These are phyloP conservation scores for Champsocephalus gunnari DNA, from an alignment of 2,797 vertebrate genomes.

Conservation along the genomic window DNA sequence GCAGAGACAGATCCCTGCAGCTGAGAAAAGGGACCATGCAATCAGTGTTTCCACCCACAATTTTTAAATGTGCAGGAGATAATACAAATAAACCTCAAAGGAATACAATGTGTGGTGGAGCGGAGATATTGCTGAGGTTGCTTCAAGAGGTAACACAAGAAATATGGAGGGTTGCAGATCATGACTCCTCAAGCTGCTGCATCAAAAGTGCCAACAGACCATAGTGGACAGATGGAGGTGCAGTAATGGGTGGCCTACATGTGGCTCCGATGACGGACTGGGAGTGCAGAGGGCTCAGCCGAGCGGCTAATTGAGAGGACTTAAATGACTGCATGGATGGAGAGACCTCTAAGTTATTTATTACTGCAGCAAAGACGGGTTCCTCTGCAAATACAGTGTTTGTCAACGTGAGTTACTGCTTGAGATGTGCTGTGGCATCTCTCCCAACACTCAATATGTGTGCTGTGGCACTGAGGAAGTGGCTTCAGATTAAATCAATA, in stretches of 20 bases:
- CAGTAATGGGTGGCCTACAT: slow-evolving; percentile 37
- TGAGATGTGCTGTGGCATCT: slow-evolving; percentile 43
- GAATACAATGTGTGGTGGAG: slow-evolving; percentile 1
- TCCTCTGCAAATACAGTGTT: slow-evolving; percentile 69
- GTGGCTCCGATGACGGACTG: slow-evolving; percentile 45
- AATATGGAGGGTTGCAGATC: slow-evolving; percentile 22
- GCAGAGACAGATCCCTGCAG: slow-evolving; percentile 43
- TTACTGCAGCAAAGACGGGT: slow-evolving; percentile 80
- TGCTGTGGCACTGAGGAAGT: background rate
- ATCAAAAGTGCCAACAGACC: slow-evolving; percentile 13
- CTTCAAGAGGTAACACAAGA: background rate
- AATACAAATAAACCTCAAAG: background rate
- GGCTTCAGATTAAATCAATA: slow-evolving; percentile 31
- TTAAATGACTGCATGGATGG: slow-evolving; percentile 77
- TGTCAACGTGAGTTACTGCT: slow-evolving; percentile 49
- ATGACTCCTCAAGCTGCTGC: slow-evolving; percentile 25
- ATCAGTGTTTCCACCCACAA: slow-evolving; percentile 49
- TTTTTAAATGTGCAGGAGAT: slow-evolving; percentile 23
- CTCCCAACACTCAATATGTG: slow-evolving; percentile 30
- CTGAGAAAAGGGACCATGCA: slow-evolving; percentile 33
- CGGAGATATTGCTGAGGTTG: slow-evolving; percentile 21
- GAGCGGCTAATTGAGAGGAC: slow-evolving; percentile 78
- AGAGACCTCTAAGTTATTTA: slow-evolving; percentile 84
- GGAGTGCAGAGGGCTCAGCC: slow-evolving; percentile 68
- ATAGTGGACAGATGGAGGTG: slow-evolving; percentile 34